Conservation (phyloP, 2,113 vertebrate species). For the Siniperca chuatsi region DNA sequence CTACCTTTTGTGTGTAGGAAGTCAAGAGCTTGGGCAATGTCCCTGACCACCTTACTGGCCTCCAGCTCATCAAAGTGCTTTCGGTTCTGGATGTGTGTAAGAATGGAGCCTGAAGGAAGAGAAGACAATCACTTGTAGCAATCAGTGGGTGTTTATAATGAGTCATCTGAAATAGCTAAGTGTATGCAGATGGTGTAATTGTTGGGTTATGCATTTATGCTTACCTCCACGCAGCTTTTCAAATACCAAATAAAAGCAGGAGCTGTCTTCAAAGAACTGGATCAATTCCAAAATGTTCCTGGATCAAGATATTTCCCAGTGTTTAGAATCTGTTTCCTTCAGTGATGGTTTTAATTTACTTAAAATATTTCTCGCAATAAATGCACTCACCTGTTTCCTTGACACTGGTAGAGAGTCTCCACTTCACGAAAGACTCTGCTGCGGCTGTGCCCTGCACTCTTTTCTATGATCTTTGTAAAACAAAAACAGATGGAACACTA, state of each 20-base stretch:
- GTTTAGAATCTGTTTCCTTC: slow-evolving; percentile 23
- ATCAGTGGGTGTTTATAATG: not conserved
- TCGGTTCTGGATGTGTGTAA: slow-evolving; percentile 93
- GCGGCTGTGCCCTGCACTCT: slow-evolving; percentile 92
- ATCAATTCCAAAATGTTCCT: slow-evolving; percentile 98
- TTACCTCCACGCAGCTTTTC: slow-evolving; percentile 97
- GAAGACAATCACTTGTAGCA: not conserved
- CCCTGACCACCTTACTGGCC: slow-evolving; percentile 94
- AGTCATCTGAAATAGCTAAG: not conserved
- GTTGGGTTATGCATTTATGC: not conserved
- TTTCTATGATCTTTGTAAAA: slow-evolving; percentile 91
- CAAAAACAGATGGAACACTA: not conserved
- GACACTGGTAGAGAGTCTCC: slow-evolving; percentile 97
- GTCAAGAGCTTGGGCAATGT: slow-evolving; percentile 93
- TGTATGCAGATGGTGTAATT: not conserved
- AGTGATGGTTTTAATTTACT: not conserved
- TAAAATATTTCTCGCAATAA: not conserved
- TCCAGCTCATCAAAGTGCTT: slow-evolving; percentile 97
- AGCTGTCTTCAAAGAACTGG: slow-evolving; percentile 96
- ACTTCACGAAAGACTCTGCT: slow-evolving; percentile 96
- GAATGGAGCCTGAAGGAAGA: slow-evolving; percentile 89
- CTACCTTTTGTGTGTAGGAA: slow-evolving; percentile 97
- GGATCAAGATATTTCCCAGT: slow-evolving; percentile 25
- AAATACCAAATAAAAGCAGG: slow-evolving; percentile 97
- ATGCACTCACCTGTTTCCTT: slow-evolving; percentile 92